Evolutionary conservation across 1,140 invertebrate species (phyloP).

Genomic region (Leptinotarsa texana): DNA sequence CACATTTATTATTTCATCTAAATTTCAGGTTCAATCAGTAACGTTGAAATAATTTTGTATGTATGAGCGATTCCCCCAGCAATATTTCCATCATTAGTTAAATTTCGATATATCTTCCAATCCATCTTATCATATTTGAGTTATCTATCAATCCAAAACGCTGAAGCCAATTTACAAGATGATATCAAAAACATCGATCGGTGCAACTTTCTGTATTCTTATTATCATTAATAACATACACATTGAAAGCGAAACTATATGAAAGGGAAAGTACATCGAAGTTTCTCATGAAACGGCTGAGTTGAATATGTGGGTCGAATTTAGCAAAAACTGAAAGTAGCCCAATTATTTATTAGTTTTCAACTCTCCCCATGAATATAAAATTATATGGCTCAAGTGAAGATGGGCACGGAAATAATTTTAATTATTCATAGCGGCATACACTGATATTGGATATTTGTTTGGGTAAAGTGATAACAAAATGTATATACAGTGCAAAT

Average conservation of each 20-base stretch:
- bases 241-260: constrained; percentile 38
- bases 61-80: too few relatives aligned
- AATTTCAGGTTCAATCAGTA: too few relatives aligned
- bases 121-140: too few relatives aligned
- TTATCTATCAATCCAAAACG: too few relatives aligned
- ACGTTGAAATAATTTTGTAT: too few relatives aligned
- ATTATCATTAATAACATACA: not conserved
- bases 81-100: too few relatives aligned
- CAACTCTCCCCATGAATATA: constrained; percentile 3
- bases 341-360: constrained; percentile 39
- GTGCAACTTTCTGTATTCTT: not conserved
- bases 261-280: constrained; percentile 38
- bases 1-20: too few relatives aligned
- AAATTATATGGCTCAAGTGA: constrained; percentile 1
- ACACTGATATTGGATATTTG: not conserved
- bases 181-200: too few relatives aligned
- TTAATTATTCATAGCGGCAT: not conserved
- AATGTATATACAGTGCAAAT: too few relatives aligned
- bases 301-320: constrained; percentile 38
- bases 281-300: constrained; percentile 38
- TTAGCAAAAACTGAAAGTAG: constrained; percentile 43
- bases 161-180: too few relatives aligned
- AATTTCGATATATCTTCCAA: too few relatives aligned
- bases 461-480: too few relatives aligned
- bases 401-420: not conserved